Conservation (phyloP, 2,888 invertebrate genomes). For the Molorchus minor region DNA sequence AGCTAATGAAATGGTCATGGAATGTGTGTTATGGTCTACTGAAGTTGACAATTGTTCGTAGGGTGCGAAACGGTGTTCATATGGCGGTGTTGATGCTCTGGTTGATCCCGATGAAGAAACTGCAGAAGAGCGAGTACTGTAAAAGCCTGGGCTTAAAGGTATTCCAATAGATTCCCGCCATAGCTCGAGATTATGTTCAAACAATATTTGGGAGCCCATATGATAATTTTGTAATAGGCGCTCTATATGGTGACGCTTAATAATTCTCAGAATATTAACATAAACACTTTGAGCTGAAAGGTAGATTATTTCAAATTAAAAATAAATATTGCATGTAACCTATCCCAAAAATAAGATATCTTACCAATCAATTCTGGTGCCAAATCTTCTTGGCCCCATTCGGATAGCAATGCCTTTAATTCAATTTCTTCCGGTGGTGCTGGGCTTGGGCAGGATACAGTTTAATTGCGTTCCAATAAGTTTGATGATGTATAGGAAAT, state of each 20-base stretch:
- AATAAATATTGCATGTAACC: neutral
- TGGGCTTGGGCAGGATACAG: neutral
- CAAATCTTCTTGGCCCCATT: constrained; percentile 11
- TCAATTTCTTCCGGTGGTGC: neutral
- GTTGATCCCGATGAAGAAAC: constrained; percentile 12
- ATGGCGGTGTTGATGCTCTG: constrained; percentile 1
- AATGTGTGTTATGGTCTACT: neutral
- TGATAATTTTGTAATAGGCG: constrained; percentile 36
- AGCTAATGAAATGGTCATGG: neutral
- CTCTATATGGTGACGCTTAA: constrained; percentile 41
- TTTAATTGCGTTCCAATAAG: neutral
- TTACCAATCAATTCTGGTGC: constrained; percentile 17
- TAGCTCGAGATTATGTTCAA: constrained; percentile 42
- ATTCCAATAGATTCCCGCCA: constrained; percentile 40
- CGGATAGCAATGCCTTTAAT: neutral
- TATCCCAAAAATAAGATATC: neutral
- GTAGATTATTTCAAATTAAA: neutral
- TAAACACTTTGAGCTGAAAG: constrained; percentile 26
- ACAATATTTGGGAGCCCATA: constrained; percentile 41
- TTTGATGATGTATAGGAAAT: neutral
- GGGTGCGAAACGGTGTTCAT: constrained; percentile 7
- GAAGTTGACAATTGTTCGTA: neutral
- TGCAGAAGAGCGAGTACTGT: neutral
- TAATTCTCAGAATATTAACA: constrained; percentile 25
- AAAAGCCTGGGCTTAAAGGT: constrained; percentile 21